Base-by-base conservation (phyloP, 64 coral and sea anemone species). In the Orbicella faveolata region DNA sequence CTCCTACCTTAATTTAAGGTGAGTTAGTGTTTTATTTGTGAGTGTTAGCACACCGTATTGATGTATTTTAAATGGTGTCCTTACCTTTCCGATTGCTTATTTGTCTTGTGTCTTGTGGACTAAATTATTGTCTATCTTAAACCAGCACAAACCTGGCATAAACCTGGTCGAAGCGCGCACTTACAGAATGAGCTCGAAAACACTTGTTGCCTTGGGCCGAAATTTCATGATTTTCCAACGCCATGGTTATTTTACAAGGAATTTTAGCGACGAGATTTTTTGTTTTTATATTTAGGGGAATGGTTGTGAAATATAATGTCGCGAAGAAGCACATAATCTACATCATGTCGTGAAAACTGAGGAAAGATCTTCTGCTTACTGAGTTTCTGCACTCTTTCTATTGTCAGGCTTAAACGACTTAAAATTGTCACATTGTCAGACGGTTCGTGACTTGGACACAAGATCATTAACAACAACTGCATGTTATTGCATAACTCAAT, bases 1-100 rank as follows among this genome's bases (percentile, higher is more conserved):
- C n/a, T 85, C 62, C 18, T 26, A 23, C 62, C 82, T n/a, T 70
- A 52, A 67, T n/a, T 25, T 85, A 6, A 33, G 63, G 82, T 85
- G 44, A 73, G 82, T 73, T 25, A 70, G 4, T 10, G 11, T 70
- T 8, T n/a, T 9, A 9, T 26, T n/a, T 26, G 25, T 12, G 9
- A 33, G 67, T n/a, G 67, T 70, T 70, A 0, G 25, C 10, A 11
- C 20, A 70, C n/a, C 11, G 25, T 11, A 25, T 26, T 70, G 67
- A 69, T 69, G 23, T 48, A 6, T 77, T 77, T 39, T 7, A 39
- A 77, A 51, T 2, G 6, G 2, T 18, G 33, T 13, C 25, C 10
- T 15, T 11, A 33, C 34, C 61, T 63, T 63, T 55, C 3, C n/a
- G 55, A 35, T 63, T 34, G 36, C 75, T 20, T 16, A 39, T 78